Percentiles rank a stretch among this genome's conserved stretches.
Evolutionary conservation across 2,888 invertebrate species (phyloP).

Genomic region (Apodemia mormo): DNA sequence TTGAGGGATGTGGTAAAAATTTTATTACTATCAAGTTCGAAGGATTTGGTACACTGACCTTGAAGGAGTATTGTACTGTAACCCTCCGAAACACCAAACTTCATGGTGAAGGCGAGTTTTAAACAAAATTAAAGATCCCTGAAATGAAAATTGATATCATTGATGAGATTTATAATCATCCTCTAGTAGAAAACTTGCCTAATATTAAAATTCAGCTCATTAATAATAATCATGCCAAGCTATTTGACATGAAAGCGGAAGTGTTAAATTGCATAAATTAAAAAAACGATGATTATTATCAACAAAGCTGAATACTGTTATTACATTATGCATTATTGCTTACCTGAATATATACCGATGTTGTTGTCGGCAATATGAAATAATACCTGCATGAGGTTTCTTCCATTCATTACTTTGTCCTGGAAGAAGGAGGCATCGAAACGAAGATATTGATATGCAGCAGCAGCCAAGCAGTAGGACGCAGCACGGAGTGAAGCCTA

Average conservation of each 20-base stretch:
- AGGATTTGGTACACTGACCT: neutral
- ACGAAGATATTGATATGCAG: neutral
- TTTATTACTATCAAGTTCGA: neutral
- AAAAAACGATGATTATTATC: neutral
- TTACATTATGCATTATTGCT: slow-evolving; percentile 2
- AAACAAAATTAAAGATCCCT: neutral
- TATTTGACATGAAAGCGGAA: slow-evolving; percentile 5
- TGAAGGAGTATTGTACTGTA: neutral
- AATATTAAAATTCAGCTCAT: neutral
- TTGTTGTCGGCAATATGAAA: neutral
- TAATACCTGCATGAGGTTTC: neutral
- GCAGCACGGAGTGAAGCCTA: neutral
- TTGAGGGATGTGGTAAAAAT: slow-evolving; percentile 2
- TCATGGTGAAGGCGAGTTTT: neutral
- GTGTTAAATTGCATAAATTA: neutral
- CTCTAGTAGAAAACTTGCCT: slow-evolving; percentile 1
- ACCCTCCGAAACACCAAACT: neutral
- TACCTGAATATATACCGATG: slow-evolving; percentile 8
- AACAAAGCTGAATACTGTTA: neutral
- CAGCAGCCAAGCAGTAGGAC: neutral
- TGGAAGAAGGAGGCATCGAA: neutral
- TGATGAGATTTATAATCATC: slow-evolving; percentile 6
- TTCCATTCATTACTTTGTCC: neutral
- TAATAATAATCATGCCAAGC: slow-evolving; percentile 4
- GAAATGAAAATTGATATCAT: slow-evolving; percentile 12